Percentiles rank a stretch among this genome's conserved stretches.
phyloP scores from a whole-genome alignment of 2,113 vertebrate species.

The Triplophysa siluroides region DNA sequence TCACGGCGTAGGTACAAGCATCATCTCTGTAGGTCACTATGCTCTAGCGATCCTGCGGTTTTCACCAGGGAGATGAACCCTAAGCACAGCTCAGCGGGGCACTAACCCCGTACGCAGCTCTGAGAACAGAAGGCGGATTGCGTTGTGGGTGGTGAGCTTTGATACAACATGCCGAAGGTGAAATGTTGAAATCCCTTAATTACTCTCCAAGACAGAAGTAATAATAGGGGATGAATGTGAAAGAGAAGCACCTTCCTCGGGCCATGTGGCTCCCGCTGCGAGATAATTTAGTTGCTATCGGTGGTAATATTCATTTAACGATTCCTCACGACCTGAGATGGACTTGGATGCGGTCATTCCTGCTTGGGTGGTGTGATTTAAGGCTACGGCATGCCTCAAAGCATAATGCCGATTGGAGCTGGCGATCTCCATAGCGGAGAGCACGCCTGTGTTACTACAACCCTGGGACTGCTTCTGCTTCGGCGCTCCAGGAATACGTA shows the following conservation, averaged over 20 bases:
- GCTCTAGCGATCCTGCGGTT: constrained; percentile 30
- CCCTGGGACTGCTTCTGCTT: constrained; percentile 61
- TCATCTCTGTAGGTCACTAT: constrained; percentile 1
- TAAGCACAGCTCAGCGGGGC: constrained; percentile 19
- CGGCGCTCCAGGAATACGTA: constrained; percentile 67
- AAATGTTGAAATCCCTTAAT: background rate
- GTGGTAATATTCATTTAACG: constrained; percentile 61
- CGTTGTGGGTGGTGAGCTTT: constrained; percentile 8
- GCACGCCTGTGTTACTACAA: constrained; percentile 64
- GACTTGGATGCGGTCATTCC: constrained; percentile 24
- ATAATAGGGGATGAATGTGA: background rate
- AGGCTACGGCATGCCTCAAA: constrained; percentile 19
- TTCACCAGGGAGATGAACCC: constrained; percentile 4
- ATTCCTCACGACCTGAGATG: constrained; percentile 44
- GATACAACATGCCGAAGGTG: background rate
- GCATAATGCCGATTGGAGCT: constrained; percentile 35
- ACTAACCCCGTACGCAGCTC: constrained; percentile 9
- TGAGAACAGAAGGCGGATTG: background rate
- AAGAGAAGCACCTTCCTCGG: constrained; percentile 28
- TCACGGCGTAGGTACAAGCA: constrained; percentile 5
- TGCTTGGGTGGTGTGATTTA: constrained; percentile 30
- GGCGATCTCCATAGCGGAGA: constrained; percentile 30
- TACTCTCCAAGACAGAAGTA: background rate
- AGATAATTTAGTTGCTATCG: constrained; percentile 60
- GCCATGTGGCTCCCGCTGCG: constrained; percentile 48